Percentiles rank a stretch among this genome's conserved stretches.
phyloP scores from a whole-genome alignment of 2,113 vertebrate genomes.

The Pygoscelis adeliae region DNA sequence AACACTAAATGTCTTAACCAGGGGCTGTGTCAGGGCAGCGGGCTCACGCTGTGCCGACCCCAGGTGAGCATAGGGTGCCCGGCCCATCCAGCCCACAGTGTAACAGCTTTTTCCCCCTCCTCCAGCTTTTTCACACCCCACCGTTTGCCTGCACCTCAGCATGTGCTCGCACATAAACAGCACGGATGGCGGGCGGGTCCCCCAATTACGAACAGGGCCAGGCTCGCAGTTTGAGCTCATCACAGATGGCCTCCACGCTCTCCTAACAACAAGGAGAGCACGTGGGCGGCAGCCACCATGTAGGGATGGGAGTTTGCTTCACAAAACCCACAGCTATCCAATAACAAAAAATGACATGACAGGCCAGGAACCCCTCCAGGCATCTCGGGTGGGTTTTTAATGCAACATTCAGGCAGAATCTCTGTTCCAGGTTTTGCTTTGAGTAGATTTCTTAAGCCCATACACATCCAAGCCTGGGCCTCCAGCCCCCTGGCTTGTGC shows the following conservation, averaged over 20 bases:
- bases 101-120: background rate
- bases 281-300: background rate
- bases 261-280: background rate
- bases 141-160: background rate
- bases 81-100: background rate
- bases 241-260: background rate
- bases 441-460: conserved; percentile 41
- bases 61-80: background rate
- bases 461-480: conserved; percentile 37
- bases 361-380: conserved; percentile 49
- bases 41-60: background rate
- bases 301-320: background rate
- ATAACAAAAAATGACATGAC: conserved; percentile 1
- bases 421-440: conserved; percentile 63
- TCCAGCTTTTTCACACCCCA: background rate
- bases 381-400: conserved; percentile 61
- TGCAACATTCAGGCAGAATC: conserved; percentile 56
- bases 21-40: background rate
- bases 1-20: background rate
- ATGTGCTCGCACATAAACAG: background rate
- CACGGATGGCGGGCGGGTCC: background rate
- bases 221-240: background rate
- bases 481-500: conserved; percentile 51
- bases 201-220: background rate
- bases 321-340: conserved; percentile 9